Percentiles rank a stretch among this genome's conserved stretches.
phyloP scores from a whole-genome alignment of 2,113 vertebrate genomes.

The Lepisosteus oculatus region DNA sequence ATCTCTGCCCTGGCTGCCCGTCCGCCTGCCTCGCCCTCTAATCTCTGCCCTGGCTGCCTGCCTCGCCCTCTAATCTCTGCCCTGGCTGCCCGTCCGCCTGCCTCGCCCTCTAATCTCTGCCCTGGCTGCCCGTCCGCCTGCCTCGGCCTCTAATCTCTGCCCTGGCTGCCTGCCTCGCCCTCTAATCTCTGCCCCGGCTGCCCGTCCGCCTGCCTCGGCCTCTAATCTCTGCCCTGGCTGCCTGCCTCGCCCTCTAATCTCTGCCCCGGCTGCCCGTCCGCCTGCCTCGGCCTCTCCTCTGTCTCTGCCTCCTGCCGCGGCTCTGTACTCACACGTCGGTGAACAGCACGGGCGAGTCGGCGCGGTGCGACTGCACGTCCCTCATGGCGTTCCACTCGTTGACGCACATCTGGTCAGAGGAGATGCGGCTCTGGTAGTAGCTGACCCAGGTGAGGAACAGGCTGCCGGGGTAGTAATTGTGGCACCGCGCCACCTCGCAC shows the following conservation, averaged over 20 bases:
- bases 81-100: too few species aligned
- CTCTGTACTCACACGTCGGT: constrained; percentile 83
- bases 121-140: too few species aligned
- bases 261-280: background rate
- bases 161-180: background rate
- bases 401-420: constrained; percentile 87
- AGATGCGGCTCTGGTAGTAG: constrained; percentile 94
- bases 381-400: constrained; percentile 98
- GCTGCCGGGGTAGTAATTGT: constrained; percentile 96
- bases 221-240: constrained; percentile 21
- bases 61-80: too few species aligned
- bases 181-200: too few species aligned
- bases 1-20: too few species aligned
- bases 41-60: too few species aligned
- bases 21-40: too few species aligned
- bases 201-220: background rate
- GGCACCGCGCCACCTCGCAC: constrained; percentile 88
- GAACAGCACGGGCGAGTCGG: constrained; percentile 90
- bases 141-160: background rate
- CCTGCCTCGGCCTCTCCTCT: constrained; percentile 6
- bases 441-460: constrained; percentile 97
- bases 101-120: too few species aligned
- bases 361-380: constrained; percentile 91
- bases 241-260: constrained; percentile 11
- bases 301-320: too few species aligned